Conservation (phyloP, 2,797 vertebrate genomes). For the Hipposideros larvatus region DNA sequence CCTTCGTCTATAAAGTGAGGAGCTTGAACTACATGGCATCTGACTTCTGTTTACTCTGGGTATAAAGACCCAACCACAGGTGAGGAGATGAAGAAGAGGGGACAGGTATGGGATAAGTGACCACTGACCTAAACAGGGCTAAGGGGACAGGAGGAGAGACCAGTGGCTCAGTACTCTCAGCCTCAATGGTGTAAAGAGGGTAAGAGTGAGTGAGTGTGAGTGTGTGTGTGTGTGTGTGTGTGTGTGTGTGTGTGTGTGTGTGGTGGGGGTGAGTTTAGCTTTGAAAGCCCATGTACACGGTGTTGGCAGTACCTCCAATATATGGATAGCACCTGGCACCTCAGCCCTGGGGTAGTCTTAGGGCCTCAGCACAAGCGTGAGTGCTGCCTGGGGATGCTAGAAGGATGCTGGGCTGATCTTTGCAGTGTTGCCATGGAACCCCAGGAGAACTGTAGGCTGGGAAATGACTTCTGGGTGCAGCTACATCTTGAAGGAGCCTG, state of each 20-base stretch:
- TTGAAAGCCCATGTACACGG: background rate
- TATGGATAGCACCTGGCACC: rapidly evolving
- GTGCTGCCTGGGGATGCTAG: background rate
- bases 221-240: rapidly evolving
- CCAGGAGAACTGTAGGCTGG: constrained; percentile 78
- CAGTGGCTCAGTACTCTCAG: background rate
- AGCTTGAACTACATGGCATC: background rate
- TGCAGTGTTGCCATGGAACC: constrained; percentile 78
- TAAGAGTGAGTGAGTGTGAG: background rate
- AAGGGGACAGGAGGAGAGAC: background rate
- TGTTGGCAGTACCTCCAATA: background rate
- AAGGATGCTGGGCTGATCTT: constrained; percentile 1
- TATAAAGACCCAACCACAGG: background rate
- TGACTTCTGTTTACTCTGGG: background rate
- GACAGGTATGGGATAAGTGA: background rate
- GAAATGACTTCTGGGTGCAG: constrained; percentile 83
- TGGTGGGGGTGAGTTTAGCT: background rate
- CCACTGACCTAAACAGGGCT: background rate
- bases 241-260: rapidly evolving
- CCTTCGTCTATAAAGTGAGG: background rate
- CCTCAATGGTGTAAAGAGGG: background rate
- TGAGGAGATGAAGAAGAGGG: background rate
- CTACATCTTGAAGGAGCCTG: constrained; percentile 78
- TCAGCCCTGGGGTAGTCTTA: background rate
- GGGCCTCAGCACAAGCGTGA: background rate